A percentile compares a stretch with the other conserved stretches of the same genome.
phyloP scores from a whole-genome alignment of 2,113 vertebrate genomes.

The Percopsis transmontana region DNA sequence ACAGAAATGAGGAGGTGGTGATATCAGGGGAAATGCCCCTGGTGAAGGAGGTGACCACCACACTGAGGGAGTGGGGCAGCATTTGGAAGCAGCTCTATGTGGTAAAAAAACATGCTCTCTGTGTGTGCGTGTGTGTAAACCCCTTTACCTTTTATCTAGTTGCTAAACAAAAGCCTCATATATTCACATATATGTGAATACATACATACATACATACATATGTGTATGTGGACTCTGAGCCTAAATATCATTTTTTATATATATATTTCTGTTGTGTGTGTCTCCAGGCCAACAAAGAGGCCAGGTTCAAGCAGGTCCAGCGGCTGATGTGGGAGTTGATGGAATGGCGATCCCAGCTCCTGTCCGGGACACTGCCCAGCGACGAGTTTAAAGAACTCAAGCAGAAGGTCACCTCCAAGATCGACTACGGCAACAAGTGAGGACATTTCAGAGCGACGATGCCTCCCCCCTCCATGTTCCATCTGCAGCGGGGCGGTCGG shows the following conservation, averaged over 20 bases:
- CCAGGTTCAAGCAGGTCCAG: constrained; percentile 85
- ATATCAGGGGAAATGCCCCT: constrained; percentile 89
- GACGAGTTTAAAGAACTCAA: constrained; percentile 98
- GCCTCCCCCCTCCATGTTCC: no score
- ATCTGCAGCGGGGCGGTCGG: not conserved
- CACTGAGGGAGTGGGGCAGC: constrained; percentile 94
- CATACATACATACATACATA: no score
- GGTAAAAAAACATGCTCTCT: constrained; percentile 73
- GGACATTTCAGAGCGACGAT: constrained; percentile 7
- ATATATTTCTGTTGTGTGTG: not conserved
- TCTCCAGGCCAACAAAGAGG: constrained; percentile 83
- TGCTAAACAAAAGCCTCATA: no score
- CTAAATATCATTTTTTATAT: not conserved
- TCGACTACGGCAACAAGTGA: constrained; percentile 98
- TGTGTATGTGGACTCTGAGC: no score
- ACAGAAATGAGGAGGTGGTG: constrained; percentile 83
- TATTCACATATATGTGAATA: not conserved
- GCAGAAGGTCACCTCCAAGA: constrained; percentile 97
- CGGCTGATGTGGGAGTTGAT: constrained; percentile 94
- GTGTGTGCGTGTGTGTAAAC: no score
- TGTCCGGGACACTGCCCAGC: constrained; percentile 93
- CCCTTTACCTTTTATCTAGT: no score
- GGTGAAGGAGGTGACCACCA: constrained; percentile 95
- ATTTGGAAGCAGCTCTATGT: constrained; percentile 98
- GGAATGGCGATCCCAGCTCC: constrained; percentile 97